A percentile compares a stretch with the other conserved stretches of the same genome.
phyloP scores from a whole-genome alignment of 2,797 vertebrate species.

The Mus spretus region DNA sequence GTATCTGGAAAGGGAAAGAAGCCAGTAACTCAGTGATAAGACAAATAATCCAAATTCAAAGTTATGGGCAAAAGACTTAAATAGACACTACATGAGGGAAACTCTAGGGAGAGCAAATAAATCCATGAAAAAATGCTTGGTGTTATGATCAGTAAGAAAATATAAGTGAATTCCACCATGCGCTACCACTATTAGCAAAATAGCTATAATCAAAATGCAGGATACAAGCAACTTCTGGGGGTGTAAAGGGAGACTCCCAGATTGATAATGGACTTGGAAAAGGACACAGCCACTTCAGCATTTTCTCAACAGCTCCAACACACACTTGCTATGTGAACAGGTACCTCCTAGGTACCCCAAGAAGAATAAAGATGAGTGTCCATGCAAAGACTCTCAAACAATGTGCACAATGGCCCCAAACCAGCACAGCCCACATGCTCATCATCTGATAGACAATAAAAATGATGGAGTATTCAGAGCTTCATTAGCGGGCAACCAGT shows the following conservation, averaged over 20 bases:
- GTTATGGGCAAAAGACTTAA: not conserved
- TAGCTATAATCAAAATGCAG: not conserved
- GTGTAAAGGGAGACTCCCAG: not conserved
- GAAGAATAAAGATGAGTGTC: not conserved
- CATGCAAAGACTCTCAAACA: not conserved
- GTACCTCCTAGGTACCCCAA: not conserved
- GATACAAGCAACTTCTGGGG: not conserved
- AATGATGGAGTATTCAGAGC: not conserved
- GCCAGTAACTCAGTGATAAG: not conserved
- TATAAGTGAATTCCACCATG: not conserved
- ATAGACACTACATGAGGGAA: not conserved
- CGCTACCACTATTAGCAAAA: not conserved
- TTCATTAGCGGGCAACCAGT: not conserved
- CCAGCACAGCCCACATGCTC: not conserved
- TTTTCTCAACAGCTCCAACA: slow-evolving; percentile 2
- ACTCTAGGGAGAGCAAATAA: not conserved
- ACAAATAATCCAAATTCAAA: slow-evolving; percentile 40
- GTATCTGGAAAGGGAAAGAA: not conserved
- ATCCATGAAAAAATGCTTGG: not conserved
- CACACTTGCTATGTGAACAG: not conserved
- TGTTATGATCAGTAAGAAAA: not conserved
- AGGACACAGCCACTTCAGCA: not conserved
- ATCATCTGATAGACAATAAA: not conserved
- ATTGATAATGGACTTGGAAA: not conserved
- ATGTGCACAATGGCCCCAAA: not conserved